phyloP scores from a whole-genome alignment of 2,888 invertebrate species.

The Acronicta leporina region DNA sequence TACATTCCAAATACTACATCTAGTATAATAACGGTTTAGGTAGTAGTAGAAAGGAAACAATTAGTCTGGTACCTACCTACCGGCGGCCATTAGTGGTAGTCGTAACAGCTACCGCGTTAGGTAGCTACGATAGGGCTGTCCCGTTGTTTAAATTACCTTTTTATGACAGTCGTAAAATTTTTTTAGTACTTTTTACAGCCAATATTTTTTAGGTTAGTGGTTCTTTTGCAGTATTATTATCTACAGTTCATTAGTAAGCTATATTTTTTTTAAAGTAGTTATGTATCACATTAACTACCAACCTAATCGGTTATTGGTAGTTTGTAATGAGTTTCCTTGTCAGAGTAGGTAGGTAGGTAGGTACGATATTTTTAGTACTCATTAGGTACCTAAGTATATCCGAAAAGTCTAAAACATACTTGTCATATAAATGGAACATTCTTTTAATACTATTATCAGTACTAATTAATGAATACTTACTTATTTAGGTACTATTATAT shows the following conservation, averaged over 20 bases:
- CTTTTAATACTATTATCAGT: no score
- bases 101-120: constrained; percentile 16
- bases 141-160: neutral
- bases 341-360: no score
- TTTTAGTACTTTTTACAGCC: neutral
- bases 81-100: constrained; percentile 31
- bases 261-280: no score
- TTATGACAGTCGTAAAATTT: constrained; percentile 4
- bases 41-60: constrained; percentile 30
- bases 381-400: no score
- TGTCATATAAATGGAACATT: no score
- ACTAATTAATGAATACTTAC: no score
- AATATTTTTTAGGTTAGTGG: constrained; percentile 3
- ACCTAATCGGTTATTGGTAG: no score
- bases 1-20: constrained; percentile 18
- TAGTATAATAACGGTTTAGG: constrained; percentile 18
- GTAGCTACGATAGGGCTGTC: constrained; percentile 25
- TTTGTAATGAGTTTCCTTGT: no score
- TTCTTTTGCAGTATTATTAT: constrained; percentile 9
- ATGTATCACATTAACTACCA: no score
- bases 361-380: no score
- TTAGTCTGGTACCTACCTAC: constrained; percentile 39
- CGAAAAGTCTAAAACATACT: no score
- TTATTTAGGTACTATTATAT: no score
- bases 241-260: neutral